Evolutionary conservation across 2,113 vertebrate genomes (phyloP).

Genomic region (Dipodomys merriami): DNA sequence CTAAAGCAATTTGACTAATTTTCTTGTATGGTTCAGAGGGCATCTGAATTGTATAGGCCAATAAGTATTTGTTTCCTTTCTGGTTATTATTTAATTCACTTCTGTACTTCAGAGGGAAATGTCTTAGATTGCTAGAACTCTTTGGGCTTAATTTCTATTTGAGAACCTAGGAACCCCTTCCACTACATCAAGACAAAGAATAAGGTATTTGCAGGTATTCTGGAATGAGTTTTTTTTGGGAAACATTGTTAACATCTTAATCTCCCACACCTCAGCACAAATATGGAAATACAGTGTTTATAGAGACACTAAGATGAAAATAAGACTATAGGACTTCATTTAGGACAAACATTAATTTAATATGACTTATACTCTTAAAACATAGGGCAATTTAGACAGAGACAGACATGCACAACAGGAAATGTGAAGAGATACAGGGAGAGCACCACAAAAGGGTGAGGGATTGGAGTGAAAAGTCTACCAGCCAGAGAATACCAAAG

Average conservation of each 20-base stretch:
- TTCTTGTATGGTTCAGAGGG: neutral
- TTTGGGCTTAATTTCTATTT: neutral
- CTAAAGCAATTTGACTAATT: conserved; percentile 1
- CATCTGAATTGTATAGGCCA: neutral
- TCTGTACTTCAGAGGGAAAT: neutral
- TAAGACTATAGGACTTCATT: neutral
- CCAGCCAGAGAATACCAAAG: neutral
- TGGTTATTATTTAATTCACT: conserved; percentile 19
- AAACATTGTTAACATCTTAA: neutral
- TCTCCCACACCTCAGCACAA: neutral
- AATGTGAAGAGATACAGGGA: neutral
- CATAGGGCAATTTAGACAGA: neutral
- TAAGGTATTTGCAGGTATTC: too few species aligned
- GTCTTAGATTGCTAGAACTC: neutral
- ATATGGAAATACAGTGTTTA: neutral
- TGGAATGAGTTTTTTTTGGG: too few species aligned
- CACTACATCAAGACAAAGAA: neutral
- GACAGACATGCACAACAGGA: too few species aligned
- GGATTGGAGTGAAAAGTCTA: neutral
- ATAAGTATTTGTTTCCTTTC: conserved; percentile 20
- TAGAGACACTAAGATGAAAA: neutral
- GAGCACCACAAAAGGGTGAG: too few species aligned
- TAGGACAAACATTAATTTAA: neutral
- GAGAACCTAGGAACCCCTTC: neutral
- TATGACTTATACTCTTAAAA: neutral